Evolutionary conservation across 2,797 vertebrate genomes (phyloP), one percentile per base, ranked within the genome.

Genomic region (Falco concolor): DNA sequence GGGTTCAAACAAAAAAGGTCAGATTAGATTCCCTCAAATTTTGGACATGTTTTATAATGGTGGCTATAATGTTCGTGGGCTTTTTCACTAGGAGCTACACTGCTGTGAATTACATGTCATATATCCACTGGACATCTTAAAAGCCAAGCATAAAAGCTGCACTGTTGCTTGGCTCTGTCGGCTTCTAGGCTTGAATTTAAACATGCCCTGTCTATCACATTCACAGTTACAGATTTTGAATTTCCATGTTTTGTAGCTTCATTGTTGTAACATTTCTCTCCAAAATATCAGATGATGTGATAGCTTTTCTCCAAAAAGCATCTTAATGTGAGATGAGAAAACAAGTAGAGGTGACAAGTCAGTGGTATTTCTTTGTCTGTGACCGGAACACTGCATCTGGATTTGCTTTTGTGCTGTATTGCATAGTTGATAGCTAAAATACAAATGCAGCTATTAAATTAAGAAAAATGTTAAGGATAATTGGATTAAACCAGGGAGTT

Each of bases 311-410:
- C 28, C 28, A 44, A 84, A 92, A 87, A 85, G 11, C 40, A 42
- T 63, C 68, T 80, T 77, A 45, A 49, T 69, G 36, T 0, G 5
- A 90, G 54, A 42, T 90, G 18, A 24, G 28, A 34, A 76, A 90
- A 60, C 42, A 91, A 84, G 38, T 67, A 60, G 64, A 76, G 73
- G 28, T 69, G 56, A 25, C 12, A 50, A 87, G n/a, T 82, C 57
- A 36, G 68, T 95, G 96, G 74, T 53, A 92, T 95, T 95, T 95
- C 49, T 80, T 47, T 87, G 36, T 47, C 69, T 67, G 27, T 64
- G 59, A 36, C 40, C 95, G 93, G 74, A 96, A 87, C 1, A 0
- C 28, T 90, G 82, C 53, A 17, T 87, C 50, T 89, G 64, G 56
- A 36, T 87, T 95, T 95, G 57, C 11, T 87, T 80, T 78, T 76